Conservation (phyloP, 2,113 vertebrate species). For the Sigmodon hispidus region DNA sequence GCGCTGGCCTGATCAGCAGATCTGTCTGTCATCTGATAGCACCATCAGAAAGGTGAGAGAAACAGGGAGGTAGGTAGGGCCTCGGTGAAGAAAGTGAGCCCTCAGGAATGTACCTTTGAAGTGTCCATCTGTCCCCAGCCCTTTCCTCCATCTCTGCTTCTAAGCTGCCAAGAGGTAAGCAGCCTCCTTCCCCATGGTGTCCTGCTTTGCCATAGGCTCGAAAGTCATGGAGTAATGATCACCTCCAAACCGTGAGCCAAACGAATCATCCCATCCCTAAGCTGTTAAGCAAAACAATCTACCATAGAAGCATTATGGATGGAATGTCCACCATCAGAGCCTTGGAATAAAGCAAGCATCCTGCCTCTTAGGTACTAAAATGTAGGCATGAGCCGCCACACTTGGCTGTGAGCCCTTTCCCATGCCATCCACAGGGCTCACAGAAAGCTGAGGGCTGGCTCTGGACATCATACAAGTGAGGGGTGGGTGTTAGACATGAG, state of each 20-base stretch:
- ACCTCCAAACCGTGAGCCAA: neutral
- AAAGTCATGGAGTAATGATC: neutral
- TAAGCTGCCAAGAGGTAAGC: no score
- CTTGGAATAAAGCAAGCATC: neutral
- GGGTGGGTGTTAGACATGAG: neutral
- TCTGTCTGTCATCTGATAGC: neutral
- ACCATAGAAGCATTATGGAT: neutral
- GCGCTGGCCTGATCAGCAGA: neutral
- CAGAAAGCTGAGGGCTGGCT: neutral
- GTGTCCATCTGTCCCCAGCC: neutral
- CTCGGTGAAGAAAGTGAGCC: neutral
- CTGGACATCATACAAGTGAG: neutral
- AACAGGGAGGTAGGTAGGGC: neutral
- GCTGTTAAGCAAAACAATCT: neutral
- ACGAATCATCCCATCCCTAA: neutral
- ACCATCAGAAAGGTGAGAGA: neutral
- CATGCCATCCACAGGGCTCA: neutral
- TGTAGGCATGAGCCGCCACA: neutral
- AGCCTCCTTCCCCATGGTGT: neutral
- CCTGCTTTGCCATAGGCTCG: neutral
- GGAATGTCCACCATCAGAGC: neutral
- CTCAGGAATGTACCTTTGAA: neutral
- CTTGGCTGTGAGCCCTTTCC: neutral
- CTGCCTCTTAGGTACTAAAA: neutral
- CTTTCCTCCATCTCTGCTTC: no score